Percentiles rank a stretch among this genome's conserved stretches.
Evolutionary conservation across 2,888 invertebrate genomes (phyloP).

Genomic region (Plusia festucae): DNA sequence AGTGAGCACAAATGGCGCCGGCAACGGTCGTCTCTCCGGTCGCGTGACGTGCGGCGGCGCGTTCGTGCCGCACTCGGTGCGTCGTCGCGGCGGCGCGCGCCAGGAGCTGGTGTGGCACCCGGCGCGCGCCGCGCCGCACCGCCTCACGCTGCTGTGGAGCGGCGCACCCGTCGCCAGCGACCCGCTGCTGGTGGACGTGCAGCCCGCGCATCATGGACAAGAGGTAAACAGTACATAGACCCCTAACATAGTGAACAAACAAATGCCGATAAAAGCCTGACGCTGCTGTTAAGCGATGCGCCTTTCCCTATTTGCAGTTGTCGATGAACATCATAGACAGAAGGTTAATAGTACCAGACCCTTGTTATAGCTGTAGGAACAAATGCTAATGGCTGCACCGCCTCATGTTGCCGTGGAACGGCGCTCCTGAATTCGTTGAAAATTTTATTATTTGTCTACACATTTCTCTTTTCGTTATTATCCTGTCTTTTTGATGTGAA

Average conservation of each 20-base stretch:
- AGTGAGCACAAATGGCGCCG: slow-evolving; percentile 94
- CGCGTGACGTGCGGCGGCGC: slow-evolving; percentile 94
- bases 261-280: no score
- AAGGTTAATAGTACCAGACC: no score
- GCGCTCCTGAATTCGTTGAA: no score
- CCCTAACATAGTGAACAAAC: no score
- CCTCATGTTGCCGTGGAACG: neutral
- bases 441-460: no score
- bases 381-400: no score
- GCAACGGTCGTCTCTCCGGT: slow-evolving; percentile 95
- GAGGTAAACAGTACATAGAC: slow-evolving; percentile 81
- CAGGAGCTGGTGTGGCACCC: slow-evolving; percentile 97
- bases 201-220: slow-evolving; percentile 91
- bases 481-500: no score
- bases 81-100: slow-evolving; percentile 92
- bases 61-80: slow-evolving; percentile 94
- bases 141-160: slow-evolving; percentile 95
- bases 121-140: slow-evolving; percentile 95
- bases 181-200: slow-evolving; percentile 88
- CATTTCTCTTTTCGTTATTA: no score
- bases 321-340: no score
- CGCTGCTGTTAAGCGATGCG: no score
- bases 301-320: no score
- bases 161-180: slow-evolving; percentile 92
- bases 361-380: neutral